These are phyloP conservation scores for Sinhomidia bicolor DNA, from an alignment of 2,888 invertebrate genomes.

Conservation along the genomic window DNA sequence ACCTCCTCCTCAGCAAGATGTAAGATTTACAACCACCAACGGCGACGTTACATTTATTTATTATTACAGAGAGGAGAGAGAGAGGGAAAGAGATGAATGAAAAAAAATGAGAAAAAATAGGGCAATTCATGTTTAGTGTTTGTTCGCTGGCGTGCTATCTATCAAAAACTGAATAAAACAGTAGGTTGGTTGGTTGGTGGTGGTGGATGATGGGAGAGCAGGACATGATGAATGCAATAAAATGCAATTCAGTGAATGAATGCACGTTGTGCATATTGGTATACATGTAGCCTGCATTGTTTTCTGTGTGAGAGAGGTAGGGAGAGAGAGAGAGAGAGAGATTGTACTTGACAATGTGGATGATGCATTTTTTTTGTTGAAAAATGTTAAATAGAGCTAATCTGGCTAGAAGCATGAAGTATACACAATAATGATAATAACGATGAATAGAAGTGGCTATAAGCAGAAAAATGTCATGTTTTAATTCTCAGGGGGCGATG, in stretches of 20 bases:
- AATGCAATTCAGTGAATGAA: conserved; percentile 2
- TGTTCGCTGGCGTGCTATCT: background rate
- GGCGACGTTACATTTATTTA: conserved; percentile 63
- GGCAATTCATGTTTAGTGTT: conserved; percentile 63
- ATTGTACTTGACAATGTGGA: conserved; percentile 68
- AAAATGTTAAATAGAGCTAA: conserved; percentile 24
- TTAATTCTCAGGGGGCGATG: conserved; percentile 1
- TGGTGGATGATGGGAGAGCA: background rate
- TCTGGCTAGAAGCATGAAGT: conserved; percentile 10
- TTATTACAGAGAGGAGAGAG: conserved; percentile 26
- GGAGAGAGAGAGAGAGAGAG: too few relatives aligned
- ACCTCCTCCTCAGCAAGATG: background rate
- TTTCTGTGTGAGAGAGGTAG: background rate
- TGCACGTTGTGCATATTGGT: background rate
- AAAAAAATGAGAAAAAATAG: conserved; percentile 55
- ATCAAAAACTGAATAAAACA: background rate
- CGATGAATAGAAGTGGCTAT: background rate
- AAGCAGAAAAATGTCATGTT: conserved; percentile 29
- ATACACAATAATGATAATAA: background rate
- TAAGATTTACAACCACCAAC: conserved; percentile 70
- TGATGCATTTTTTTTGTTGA: conserved; percentile 36
- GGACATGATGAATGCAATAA: conserved; percentile 16
- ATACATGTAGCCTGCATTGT: too few relatives aligned
- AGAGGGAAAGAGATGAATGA: conserved; percentile 43
- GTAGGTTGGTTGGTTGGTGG: too few relatives aligned